Base-by-base conservation (phyloP, 35 echinoderm and acorn worm genomes). In the Anneissia japonica region DNA sequence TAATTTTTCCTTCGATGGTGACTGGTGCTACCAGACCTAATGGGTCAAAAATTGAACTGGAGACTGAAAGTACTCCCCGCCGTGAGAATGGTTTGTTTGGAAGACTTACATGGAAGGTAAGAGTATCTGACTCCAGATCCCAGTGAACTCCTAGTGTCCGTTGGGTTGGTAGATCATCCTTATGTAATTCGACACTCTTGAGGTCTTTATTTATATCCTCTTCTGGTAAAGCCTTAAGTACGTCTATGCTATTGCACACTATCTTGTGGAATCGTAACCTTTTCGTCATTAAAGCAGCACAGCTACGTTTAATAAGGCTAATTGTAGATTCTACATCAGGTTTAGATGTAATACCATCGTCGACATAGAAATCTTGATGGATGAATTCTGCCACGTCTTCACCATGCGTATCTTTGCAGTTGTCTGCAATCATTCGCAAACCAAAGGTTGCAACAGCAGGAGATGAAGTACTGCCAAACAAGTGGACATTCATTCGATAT, bases 11-110 rank as follows among this genome's bases (percentile, higher is more conserved):
- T 46, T 83, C 39, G 11, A 83, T 83, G 7, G 81, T 46, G 2
- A 83, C 81, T 13, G 75, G 75, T 77, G 75, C 75, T 1, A 83
- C 38, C 30, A 83, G 23, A 0, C 81, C 81, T 21, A 83, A 26
- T 0, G 81, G 81, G 30, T 83, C 81, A 29, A 40, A 83, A n/a
- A 83, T 83, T 3, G 81, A 83, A n/a, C 31, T 83, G 2, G n/a
- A 38, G 19, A 83, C 32, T 30, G 81, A 43, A 14, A 83, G 30
- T 0, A 83, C 81, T 83, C 81, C 81, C 81, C 39, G 29, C 81
- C 81, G 81, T 83, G 81, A 83, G 39, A 83, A 83, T 51, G 81
- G 81, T 55, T 83, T 83, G 0, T 83, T n/a, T 0, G 38, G 38
- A 13, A 83, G 21, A n/a, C 30, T 11, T 1, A 83, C 37, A 28